phyloP scores from a whole-genome alignment of 2,888 invertebrate genomes.

The Metopia argyrocephala region DNA sequence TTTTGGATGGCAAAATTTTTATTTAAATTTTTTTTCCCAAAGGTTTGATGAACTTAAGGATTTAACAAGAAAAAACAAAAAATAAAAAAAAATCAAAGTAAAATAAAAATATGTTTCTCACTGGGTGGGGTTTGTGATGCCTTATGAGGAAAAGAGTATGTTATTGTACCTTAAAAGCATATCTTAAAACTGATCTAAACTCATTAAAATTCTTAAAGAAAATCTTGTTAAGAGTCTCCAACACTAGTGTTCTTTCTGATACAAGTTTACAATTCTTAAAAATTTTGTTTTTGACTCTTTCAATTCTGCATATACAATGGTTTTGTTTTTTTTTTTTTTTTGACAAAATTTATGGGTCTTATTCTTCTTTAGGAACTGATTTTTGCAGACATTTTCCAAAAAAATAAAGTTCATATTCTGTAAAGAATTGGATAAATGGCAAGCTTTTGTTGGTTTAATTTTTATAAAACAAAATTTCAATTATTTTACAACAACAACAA shows the following conservation, averaged over 20 bases:
- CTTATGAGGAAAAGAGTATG: background rate
- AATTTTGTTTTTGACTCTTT: background rate
- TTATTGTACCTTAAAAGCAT: background rate
- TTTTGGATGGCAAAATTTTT: background rate
- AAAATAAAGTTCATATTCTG: background rate
- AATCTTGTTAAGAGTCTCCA: background rate
- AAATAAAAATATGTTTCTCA: background rate
- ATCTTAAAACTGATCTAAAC: conserved; percentile 18
- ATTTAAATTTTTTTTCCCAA: background rate
- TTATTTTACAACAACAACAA: background rate
- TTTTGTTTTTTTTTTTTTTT: background rate
- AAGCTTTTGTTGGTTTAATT: too few relatives aligned
- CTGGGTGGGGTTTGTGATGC: background rate
- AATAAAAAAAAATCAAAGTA: background rate
- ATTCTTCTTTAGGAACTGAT: background rate
- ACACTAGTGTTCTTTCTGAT: background rate
- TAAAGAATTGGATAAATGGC: too few relatives aligned
- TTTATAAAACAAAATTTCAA: background rate
- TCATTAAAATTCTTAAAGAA: conserved; percentile 48
- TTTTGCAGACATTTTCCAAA: background rate
- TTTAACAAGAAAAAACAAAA: too few relatives aligned
- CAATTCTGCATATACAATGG: background rate
- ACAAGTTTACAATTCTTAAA: too few relatives aligned
- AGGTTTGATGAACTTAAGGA: background rate
- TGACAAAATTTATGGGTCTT: background rate